phyloP scores from a whole-genome alignment of 2,888 invertebrate species.

The Drosophila rellima region DNA sequence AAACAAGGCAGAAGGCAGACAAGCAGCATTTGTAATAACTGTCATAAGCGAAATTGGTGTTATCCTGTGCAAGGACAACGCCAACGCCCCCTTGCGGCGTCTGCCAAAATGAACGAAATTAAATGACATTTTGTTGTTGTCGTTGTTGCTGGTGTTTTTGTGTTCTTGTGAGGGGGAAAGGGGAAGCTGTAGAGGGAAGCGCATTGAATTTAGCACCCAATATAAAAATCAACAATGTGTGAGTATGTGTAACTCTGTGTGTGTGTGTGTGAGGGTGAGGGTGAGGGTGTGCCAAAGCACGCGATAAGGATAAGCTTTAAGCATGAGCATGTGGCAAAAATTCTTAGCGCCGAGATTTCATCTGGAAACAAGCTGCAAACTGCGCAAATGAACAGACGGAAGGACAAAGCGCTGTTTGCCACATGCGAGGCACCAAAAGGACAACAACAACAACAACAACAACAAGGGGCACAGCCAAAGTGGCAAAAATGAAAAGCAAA shows the following conservation, averaged over 20 bases:
- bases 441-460: neutral
- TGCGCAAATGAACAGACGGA: constrained; percentile 56
- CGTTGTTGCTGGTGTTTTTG: constrained; percentile 25
- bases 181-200: no score
- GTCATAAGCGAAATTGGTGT: constrained; percentile 80
- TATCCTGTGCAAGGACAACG: constrained; percentile 69
- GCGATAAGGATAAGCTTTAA: constrained; percentile 69
- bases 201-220: constrained; percentile 74
- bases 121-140: constrained; percentile 63
- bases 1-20: constrained; percentile 42
- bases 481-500: constrained; percentile 61
- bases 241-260: constrained; percentile 35
- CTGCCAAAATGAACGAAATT: constrained; percentile 62
- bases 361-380: constrained; percentile 60
- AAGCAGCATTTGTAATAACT: constrained; percentile 80
- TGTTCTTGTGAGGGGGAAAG: neutral
- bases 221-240: constrained; percentile 73
- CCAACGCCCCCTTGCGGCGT: constrained; percentile 37
- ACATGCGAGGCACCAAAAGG: constrained; percentile 11
- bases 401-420: constrained; percentile 13
- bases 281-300: constrained; percentile 34
- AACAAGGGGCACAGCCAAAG: neutral
- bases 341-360: constrained; percentile 62
- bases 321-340: constrained; percentile 65
- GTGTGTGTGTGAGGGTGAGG: constrained; percentile 7